A percentile compares a stretch with the other conserved stretches of the same genome.
These are phyloP conservation scores for Busseola fusca DNA, from an alignment of 2,888 invertebrate species.

Conservation along the genomic window DNA sequence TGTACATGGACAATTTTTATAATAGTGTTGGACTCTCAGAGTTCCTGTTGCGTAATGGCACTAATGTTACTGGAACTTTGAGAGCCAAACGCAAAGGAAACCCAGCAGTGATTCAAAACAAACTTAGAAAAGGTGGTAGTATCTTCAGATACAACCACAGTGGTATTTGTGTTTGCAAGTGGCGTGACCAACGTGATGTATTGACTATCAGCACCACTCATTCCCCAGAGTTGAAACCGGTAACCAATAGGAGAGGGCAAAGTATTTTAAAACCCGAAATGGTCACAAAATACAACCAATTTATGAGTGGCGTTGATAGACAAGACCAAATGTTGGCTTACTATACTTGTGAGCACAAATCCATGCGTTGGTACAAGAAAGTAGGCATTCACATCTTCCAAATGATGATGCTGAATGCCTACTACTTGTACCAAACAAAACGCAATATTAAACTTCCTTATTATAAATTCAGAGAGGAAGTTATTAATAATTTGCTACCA, in stretches of 20 bases:
- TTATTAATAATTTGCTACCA: not conserved
- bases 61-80: slow-evolving; percentile 1
- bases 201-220: not conserved
- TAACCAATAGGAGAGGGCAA: too few relatives aligned
- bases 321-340: too few relatives aligned
- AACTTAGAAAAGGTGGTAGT: too few relatives aligned
- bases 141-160: not conserved
- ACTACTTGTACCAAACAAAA: slow-evolving; percentile 5
- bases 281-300: too few relatives aligned
- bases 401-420: too few relatives aligned
- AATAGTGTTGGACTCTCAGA: slow-evolving; percentile 1
- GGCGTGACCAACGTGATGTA: not conserved
- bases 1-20: not conserved
- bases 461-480: not conserved
- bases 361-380: too few relatives aligned
- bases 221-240: not conserved
- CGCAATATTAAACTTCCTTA: not conserved
- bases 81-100: slow-evolving; percentile 4
- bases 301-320: too few relatives aligned
- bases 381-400: too few relatives aligned
- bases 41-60: slow-evolving; percentile 1
- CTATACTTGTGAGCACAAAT: too few relatives aligned
- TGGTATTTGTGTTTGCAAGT: slow-evolving; percentile 8
- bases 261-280: too few relatives aligned
- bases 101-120: not conserved